phyloP scores from a whole-genome alignment of 2,888 invertebrate genomes.

The Campaea margaritaria region DNA sequence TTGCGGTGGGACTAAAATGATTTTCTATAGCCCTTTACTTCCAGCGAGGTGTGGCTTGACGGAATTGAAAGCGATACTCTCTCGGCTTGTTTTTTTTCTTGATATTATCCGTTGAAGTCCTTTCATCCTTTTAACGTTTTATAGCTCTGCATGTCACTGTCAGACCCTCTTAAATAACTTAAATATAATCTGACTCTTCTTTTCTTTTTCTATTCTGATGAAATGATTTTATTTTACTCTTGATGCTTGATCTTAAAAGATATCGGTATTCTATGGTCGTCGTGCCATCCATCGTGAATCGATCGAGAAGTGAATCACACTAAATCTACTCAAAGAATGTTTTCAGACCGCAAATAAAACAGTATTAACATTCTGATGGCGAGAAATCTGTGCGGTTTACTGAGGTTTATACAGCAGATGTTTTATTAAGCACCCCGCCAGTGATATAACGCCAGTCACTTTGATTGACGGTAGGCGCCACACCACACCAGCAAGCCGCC shows the following conservation, averaged over 20 bases:
- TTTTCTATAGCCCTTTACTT: constrained; percentile 49
- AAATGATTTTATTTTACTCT: constrained; percentile 24
- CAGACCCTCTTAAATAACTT: constrained; percentile 38
- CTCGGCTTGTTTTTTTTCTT: constrained; percentile 35
- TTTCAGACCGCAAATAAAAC: constrained; percentile 50
- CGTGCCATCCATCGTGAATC: constrained; percentile 5
- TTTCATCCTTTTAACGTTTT: constrained; percentile 42
- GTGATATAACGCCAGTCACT: constrained; percentile 66
- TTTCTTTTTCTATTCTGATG: constrained; percentile 20
- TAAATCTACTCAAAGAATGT: constrained; percentile 39
- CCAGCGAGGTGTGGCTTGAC: constrained; percentile 36
- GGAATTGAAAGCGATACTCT: constrained; percentile 44
- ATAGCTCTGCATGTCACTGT: constrained; percentile 42
- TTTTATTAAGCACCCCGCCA: constrained; percentile 61
- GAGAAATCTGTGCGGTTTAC: constrained; percentile 48
- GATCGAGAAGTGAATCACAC: constrained; percentile 22
- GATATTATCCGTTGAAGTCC: constrained; percentile 41
- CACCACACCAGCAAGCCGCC: constrained; percentile 13
- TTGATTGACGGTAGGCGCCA: constrained; percentile 69
- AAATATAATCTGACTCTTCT: constrained; percentile 26
- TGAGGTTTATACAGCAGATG: constrained; percentile 50
- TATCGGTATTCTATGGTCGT: constrained; percentile 8
- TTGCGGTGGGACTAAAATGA: constrained; percentile 53
- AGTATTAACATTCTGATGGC: constrained; percentile 46
- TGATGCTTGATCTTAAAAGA: constrained; percentile 31